Conservation (phyloP, 1,140 invertebrate species). For the Papilio dardanus region DNA sequence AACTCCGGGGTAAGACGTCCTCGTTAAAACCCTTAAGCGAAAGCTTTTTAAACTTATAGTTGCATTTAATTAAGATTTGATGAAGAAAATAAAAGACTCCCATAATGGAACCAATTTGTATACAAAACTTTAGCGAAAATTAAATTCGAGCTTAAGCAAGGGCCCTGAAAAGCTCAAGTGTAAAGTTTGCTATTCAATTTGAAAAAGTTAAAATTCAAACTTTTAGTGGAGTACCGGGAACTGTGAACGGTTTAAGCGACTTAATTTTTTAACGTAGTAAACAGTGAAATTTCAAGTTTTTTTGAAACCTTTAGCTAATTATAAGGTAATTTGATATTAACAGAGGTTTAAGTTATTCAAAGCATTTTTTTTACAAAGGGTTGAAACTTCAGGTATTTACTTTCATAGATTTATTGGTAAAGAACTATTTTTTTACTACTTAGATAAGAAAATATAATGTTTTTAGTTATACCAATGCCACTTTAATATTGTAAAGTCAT, state of each 20-base stretch:
- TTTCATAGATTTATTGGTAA: too few species aligned
- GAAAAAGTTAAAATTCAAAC: conserved; percentile 18
- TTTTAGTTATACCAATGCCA: too few species aligned
- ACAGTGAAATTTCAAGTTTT: neutral
- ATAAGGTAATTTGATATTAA: too few species aligned
- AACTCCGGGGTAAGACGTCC: too few species aligned
- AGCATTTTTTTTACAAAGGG: too few species aligned
- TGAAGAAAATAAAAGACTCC: neutral
- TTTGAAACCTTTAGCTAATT: neutral
- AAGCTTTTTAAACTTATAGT: neutral
- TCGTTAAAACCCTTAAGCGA: neutral
- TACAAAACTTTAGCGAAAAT: conserved; percentile 4
- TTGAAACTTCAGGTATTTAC: too few species aligned
- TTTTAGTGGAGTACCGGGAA: neutral
- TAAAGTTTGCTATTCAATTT: conserved; percentile 11
- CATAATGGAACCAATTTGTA: conserved; percentile 1
- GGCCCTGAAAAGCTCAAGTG: conserved; percentile 2
- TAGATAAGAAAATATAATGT: too few species aligned
- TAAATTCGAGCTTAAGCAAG: neutral
- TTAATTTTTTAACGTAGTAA: neutral
- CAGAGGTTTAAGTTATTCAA: too few species aligned
- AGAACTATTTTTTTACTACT: too few species aligned
- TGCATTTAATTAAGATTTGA: conserved; percentile 6
- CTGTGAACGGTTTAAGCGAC: conserved; percentile 1
- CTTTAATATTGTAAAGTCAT: too few species aligned